Evolutionary conservation across 2,888 invertebrate genomes (phyloP), one percentile per base, ranked within the genome.

Genomic region (Diarsia rubi): DNA sequence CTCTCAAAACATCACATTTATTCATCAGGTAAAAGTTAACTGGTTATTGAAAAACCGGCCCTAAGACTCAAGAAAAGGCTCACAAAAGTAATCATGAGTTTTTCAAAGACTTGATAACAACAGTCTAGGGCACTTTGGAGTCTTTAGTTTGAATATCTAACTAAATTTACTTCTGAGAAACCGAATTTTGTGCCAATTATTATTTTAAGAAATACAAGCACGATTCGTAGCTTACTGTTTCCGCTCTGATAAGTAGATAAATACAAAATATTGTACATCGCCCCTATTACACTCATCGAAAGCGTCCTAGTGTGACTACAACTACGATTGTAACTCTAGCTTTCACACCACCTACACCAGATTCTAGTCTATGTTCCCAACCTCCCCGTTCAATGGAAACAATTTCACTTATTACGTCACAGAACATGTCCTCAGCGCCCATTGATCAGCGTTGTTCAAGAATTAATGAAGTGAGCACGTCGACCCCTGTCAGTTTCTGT

Each of bases 391-490:
- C 57, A 74, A 74, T 70, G 54, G 67, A 70, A 83, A 84, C 78
- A 78, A 75, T 75, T 78, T 83, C 78, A 78, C 79, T 84, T 84
- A 88, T 82, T 82, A 84, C 84, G 86, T 89, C 88, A 88, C 84
- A 77, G 62, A 86, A 85, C 83, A 88, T 87, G 85, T 83, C 82
- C 79, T 76, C 54, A 73, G 85, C 90, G 87, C 86, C 90, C 92
- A 94, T 94, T 94, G 94, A 95, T 94, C 94, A 93, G 89, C 88
- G 91, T 90, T 90, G 93, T 90, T 94, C 91, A 94, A 94, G 95
- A 95, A 96, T 96, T 96, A 96, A 96, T 96, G 96, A 96, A 96
- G 95, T 94, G 93, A 93, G 91, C 93, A 93, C 89, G 95, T 95
- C 96, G 94, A 96, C 96, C 96, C 94, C 92, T 92, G 95, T 96